These are phyloP conservation scores for Typhlomys cinereus DNA, from an alignment of 2,113 vertebrate genomes.

Conservation along the genomic window DNA sequence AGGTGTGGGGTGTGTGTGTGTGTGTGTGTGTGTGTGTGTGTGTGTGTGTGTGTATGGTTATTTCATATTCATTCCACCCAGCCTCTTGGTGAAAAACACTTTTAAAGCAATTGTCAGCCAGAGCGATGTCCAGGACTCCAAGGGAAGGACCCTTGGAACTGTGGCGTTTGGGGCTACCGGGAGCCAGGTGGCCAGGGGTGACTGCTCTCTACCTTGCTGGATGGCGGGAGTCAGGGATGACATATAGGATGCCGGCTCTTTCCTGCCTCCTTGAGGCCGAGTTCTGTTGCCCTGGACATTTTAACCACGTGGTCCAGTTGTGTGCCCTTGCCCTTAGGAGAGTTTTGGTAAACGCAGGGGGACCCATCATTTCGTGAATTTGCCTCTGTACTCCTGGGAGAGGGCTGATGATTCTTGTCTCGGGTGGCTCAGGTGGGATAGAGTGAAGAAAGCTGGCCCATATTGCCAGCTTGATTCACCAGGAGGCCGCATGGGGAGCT, in stretches of 20 bases:
- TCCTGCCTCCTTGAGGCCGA: fast-evolving
- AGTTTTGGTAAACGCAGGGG: not conserved
- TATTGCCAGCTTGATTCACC: not conserved
- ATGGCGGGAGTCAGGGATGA: not conserved
- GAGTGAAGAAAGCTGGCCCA: not conserved
- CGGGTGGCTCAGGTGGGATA: fast-evolving
- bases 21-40: not conserved
- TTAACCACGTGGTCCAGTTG: fast-evolving
- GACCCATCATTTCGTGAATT: not conserved
- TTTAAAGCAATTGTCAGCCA: not conserved
- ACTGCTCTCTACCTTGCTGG: too few species aligned
- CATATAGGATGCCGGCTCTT: not conserved
- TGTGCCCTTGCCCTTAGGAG: not conserved
- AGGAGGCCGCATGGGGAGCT: not conserved
- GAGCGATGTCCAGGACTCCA: not conserved
- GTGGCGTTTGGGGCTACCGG: not conserved
- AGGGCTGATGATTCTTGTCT: not conserved
- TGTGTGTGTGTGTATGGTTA: not conserved
- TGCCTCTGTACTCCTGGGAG: not conserved
- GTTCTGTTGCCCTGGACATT: too few species aligned
- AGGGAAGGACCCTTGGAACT: not conserved
- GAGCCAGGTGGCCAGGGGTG: not conserved
- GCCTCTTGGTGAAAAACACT: not conserved
- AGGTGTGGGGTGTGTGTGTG: not conserved
- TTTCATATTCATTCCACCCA: not conserved